A percentile compares a stretch with the other conserved stretches of the same genome.
Conservation (phyloP, 64 coral and sea anemone species). For the Montipora foliosa region DNA sequence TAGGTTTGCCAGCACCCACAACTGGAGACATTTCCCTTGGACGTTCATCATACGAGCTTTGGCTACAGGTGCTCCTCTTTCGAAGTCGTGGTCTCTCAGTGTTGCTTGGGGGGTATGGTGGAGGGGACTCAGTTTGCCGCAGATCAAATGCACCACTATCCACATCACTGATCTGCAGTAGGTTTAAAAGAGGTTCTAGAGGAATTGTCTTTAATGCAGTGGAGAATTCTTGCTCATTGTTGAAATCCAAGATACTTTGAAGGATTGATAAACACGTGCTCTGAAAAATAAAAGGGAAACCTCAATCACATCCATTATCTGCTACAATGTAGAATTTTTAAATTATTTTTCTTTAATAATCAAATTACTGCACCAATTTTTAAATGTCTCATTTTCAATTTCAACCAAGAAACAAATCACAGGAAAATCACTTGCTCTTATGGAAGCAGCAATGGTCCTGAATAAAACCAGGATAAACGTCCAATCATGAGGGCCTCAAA, state of each 20-base stretch:
- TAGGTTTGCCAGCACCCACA: slow-evolving; percentile 22
- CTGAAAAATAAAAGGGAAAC: slow-evolving; percentile 24
- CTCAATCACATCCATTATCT: too few relatives aligned
- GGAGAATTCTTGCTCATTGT: slow-evolving; percentile 94
- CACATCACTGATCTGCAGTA: slow-evolving; percentile 84
- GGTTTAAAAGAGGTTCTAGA: slow-evolving; percentile 75
- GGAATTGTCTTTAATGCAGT: slow-evolving; percentile 91
- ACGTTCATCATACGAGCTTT: slow-evolving; percentile 82
- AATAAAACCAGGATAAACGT: too few relatives aligned
- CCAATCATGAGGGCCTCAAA: too few relatives aligned
- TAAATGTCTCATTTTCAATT: too few relatives aligned
- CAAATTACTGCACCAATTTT: too few relatives aligned
- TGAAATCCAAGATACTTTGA: slow-evolving; percentile 94
- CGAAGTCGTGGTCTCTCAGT: slow-evolving; percentile 49
- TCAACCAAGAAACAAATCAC: too few relatives aligned
- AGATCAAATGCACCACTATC: slow-evolving; percentile 93
- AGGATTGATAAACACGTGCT: slow-evolving; percentile 94
- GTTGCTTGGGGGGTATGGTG: slow-evolving; percentile 24
- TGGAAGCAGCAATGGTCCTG: too few relatives aligned
- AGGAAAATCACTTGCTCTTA: too few relatives aligned
- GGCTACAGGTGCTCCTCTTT: slow-evolving; percentile 84
- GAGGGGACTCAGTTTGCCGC: slow-evolving; percentile 70
- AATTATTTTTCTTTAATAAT: too few relatives aligned
- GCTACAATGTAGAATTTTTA: too few relatives aligned
- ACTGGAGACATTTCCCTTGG: slow-evolving; percentile 68